phyloP scores from a whole-genome alignment of 2,797 vertebrate species.

The Sylvia borin region DNA sequence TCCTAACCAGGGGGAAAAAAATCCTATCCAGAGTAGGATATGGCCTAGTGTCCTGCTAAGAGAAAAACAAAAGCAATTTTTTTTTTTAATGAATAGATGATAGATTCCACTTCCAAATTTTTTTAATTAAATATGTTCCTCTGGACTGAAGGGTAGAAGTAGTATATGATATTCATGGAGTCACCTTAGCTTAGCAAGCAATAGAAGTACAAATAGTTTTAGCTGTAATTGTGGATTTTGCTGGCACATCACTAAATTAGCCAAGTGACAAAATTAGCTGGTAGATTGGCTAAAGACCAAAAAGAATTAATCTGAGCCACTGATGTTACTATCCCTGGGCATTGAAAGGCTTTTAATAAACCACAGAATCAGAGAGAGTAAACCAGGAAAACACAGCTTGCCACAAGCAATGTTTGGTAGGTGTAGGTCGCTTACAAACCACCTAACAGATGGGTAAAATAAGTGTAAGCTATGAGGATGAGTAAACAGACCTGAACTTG shows the following conservation, averaged over 20 bases:
- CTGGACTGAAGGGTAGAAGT: background rate
- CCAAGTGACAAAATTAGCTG: conserved; percentile 60
- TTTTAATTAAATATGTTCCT: background rate
- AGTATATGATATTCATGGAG: background rate
- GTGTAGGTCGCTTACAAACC: background rate
- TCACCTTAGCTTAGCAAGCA: conserved; percentile 40
- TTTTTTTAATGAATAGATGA: background rate
- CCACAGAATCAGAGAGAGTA: background rate
- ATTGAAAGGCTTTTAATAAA: conserved; percentile 50
- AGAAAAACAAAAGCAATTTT: background rate
- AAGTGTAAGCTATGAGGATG: background rate
- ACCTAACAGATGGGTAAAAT: conserved; percentile 20
- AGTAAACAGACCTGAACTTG: background rate
- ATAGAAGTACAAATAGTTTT: conserved; percentile 17
- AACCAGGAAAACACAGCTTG: background rate
- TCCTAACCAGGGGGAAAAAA: background rate
- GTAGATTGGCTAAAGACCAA: conserved; percentile 46
- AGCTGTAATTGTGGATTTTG: conserved; percentile 52
- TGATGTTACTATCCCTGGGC: conserved; percentile 28
- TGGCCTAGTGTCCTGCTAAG: background rate
- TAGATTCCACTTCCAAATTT: background rate
- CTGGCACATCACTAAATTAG: conserved; percentile 60
- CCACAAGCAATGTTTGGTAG: background rate
- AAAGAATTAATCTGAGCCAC: conserved; percentile 50
- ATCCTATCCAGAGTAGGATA: background rate